These are phyloP conservation scores for Lampris megalopsis DNA, from an alignment of 2,113 vertebrate genomes.

Conservation along the genomic window DNA sequence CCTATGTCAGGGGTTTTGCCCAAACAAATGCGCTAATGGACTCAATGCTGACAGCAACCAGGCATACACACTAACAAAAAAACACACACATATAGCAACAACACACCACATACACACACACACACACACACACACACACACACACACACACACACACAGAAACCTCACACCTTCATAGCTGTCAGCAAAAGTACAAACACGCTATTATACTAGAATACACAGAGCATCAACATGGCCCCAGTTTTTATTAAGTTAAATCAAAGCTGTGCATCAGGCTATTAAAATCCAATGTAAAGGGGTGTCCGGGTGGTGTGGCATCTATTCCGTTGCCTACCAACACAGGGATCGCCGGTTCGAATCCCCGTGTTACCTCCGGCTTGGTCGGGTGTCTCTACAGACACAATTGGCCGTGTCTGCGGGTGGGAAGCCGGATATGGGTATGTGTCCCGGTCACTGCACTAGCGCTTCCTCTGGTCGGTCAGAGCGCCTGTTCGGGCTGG, in stretches of 20 bases:
- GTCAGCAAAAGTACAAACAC: conserved; percentile 31
- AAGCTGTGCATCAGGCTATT: conserved; percentile 50
- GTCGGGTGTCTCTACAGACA: too few species aligned
- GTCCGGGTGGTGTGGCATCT: too few species aligned
- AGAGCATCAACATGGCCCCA: conserved; percentile 19
- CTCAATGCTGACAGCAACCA: conserved; percentile 29
- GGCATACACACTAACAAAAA: neutral
- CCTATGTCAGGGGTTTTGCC: conserved; percentile 39
- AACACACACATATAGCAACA: neutral
- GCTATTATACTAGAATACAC: conserved; percentile 25
- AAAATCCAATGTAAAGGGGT: conserved; percentile 44
- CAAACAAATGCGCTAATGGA: conserved; percentile 32
- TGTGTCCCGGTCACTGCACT: too few species aligned
- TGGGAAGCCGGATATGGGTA: too few species aligned
- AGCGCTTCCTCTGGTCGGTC: too few species aligned
- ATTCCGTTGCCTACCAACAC: too few species aligned
- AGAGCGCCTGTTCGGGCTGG: too few species aligned
- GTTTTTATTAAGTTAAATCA: conserved; percentile 57
- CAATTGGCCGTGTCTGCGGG: too few species aligned
- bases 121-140: conserved; percentile 27
- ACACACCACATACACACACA: conserved; percentile 19
- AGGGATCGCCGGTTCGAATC: too few species aligned
- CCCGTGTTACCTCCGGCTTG: too few species aligned
- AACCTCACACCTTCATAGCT: conserved; percentile 35
- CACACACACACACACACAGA: conserved; percentile 34